A percentile compares a stretch with the other conserved stretches of the same genome.
phyloP scores from a whole-genome alignment of 2,888 invertebrate genomes.

The Agrilus biguttatus region DNA sequence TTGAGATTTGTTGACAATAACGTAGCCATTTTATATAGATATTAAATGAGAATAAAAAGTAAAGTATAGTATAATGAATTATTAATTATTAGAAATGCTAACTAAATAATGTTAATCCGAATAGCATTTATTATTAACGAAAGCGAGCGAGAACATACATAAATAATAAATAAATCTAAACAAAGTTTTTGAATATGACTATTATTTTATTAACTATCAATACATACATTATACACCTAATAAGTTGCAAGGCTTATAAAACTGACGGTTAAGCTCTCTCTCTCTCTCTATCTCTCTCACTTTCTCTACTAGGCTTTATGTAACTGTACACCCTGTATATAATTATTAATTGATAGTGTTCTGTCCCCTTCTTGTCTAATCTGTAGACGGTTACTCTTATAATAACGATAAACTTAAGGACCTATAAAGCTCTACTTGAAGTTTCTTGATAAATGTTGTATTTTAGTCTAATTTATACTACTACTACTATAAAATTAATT shows the following conservation, averaged over 20 bases:
- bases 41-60: conserved; percentile 11
- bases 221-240: conserved; percentile 10
- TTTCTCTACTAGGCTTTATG: conserved; percentile 25
- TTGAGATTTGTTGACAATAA: conserved; percentile 35
- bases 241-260: conserved; percentile 1
- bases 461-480: conserved; percentile 5
- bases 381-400: too few species aligned
- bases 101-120: conserved; percentile 25
- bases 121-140: conserved; percentile 30
- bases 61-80: conserved; percentile 1
- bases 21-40: conserved; percentile 33
- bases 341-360: conserved; percentile 19
- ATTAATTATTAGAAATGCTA: conserved; percentile 22
- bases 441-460: conserved; percentile 19
- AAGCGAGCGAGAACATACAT: conserved; percentile 7
- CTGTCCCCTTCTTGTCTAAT: background rate
- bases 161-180: conserved; percentile 4
- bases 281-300: background rate
- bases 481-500: too few species aligned
- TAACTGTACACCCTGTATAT: conserved; percentile 26
- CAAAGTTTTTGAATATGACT: conserved; percentile 13
- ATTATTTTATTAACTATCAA: too few species aligned
- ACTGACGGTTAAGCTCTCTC: conserved; percentile 6
- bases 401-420: too few species aligned
- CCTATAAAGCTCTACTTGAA: conserved; percentile 10